phyloP scores from a whole-genome alignment of 2,888 invertebrate species.

The Notocelia uddmanniana region DNA sequence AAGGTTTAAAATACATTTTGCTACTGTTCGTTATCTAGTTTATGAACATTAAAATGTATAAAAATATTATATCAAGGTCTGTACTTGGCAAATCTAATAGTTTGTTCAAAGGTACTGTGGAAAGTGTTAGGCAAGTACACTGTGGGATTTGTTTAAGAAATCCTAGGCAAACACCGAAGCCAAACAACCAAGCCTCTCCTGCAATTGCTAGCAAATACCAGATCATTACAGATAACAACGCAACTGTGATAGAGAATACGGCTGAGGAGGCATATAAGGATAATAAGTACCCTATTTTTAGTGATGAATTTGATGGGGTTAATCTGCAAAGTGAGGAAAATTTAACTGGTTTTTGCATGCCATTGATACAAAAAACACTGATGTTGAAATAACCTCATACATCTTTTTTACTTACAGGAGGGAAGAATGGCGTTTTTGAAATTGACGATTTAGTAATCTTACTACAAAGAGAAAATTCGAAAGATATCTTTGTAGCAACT shows the following conservation, averaged over 20 bases:
- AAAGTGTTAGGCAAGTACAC: slow-evolving; percentile 68
- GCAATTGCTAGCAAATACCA: slow-evolving; percentile 87
- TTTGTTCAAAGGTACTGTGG: slow-evolving; percentile 47
- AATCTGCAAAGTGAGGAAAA: slow-evolving; percentile 84
- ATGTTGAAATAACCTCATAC: neutral
- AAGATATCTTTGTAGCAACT: slow-evolving; percentile 92
- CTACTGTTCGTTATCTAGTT: neutral
- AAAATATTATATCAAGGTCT: slow-evolving; percentile 26
- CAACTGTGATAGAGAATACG: slow-evolving; percentile 89
- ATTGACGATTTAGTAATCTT: slow-evolving; percentile 93
- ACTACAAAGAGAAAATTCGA: slow-evolving; percentile 91
- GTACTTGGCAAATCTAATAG: slow-evolving; percentile 18
- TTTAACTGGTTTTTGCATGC: neutral
- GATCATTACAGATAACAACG: slow-evolving; percentile 89
- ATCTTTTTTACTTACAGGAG: slow-evolving; percentile 86
- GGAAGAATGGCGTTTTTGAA: slow-evolving; percentile 94
- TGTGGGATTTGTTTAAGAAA: slow-evolving; percentile 68
- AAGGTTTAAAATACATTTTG: neutral
- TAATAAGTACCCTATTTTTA: slow-evolving; percentile 65
- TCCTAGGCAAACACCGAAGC: slow-evolving; percentile 72
- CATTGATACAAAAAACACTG: neutral
- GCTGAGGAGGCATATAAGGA: slow-evolving; percentile 86
- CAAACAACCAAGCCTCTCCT: slow-evolving; percentile 71
- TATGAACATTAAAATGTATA: slow-evolving; percentile 21
- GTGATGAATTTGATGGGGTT: slow-evolving; percentile 87